phyloP scores from a whole-genome alignment of 1,140 invertebrate genomes.

The Meloidogyne hapla region DNA sequence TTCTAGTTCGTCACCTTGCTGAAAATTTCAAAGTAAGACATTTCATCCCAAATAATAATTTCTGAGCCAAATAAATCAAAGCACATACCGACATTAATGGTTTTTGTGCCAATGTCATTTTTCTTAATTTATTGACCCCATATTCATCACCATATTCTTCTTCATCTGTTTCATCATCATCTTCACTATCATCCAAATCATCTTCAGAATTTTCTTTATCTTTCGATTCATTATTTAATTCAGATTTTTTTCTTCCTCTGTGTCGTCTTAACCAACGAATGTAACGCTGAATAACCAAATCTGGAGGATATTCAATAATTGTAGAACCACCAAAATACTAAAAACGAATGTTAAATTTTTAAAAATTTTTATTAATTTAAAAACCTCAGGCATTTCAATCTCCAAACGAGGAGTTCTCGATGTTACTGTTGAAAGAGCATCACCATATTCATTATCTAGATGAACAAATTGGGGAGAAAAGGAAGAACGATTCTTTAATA shows the following conservation, averaged over 20 bases:
- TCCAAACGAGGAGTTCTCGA: slow-evolving; percentile 33
- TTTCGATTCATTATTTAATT: not conserved
- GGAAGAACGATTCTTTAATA: not conserved
- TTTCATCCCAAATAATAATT: too few species aligned
- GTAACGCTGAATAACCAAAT: slow-evolving; percentile 66
- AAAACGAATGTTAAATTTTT: not conserved
- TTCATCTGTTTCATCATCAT: not conserved
- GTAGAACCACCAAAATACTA: slow-evolving; percentile 21
- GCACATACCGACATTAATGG: not conserved
- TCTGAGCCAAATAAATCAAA: too few species aligned
- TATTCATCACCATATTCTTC: not conserved
- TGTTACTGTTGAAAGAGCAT: slow-evolving; percentile 14
- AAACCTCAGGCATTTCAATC: slow-evolving; percentile 32
- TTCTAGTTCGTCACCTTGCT: slow-evolving; percentile 28
- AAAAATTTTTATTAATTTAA: too few species aligned
- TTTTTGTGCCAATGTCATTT: not conserved
- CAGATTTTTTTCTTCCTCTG: not conserved
- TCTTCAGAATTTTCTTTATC: not conserved
- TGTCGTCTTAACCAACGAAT: slow-evolving; percentile 65
- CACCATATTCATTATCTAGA: not conserved
- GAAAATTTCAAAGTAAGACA: not conserved
- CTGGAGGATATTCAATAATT: slow-evolving; percentile 35
- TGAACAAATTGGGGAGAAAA: slow-evolving; percentile 1
- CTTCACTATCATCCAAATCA: not conserved
- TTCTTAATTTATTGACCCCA: not conserved